phyloP scores from a whole-genome alignment of 1,140 invertebrate species.

The Halictus rubicundus region DNA sequence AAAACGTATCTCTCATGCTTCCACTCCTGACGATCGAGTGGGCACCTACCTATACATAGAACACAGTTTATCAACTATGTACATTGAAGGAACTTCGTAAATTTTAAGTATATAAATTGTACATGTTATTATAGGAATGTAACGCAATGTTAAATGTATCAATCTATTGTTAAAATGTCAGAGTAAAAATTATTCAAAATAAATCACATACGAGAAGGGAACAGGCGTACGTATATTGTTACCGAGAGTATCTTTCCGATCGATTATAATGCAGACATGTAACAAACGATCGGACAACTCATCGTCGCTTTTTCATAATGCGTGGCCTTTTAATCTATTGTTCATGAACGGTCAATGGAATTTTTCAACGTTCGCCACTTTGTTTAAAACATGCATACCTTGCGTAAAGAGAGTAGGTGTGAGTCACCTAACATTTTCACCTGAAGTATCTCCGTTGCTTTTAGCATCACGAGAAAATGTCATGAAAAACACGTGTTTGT shows the following conservation, averaged over 20 bases:
- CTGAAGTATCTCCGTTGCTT: too few relatives aligned
- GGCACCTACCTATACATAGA: conserved; percentile 33
- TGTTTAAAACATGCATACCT: too few relatives aligned
- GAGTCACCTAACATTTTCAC: too few relatives aligned
- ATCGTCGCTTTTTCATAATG: too few relatives aligned
- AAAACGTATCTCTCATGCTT: neutral
- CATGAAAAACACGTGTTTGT: too few relatives aligned
- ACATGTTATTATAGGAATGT: conserved; percentile 46
- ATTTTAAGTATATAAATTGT: conserved; percentile 51
- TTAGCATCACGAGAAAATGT: too few relatives aligned
- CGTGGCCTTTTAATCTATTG: too few relatives aligned
- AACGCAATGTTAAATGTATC: conserved; percentile 48
- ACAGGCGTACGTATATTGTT: neutral
- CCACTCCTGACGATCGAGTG: neutral
- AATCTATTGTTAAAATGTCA: conserved; percentile 47
- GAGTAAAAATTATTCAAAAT: conserved; percentile 54
- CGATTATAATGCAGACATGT: too few relatives aligned
- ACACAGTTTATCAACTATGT: conserved; percentile 33
- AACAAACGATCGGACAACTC: too few relatives aligned
- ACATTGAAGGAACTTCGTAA: conserved; percentile 50
- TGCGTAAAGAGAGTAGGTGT: too few relatives aligned
- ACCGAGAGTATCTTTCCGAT: neutral
- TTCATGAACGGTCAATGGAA: too few relatives aligned
- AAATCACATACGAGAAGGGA: conserved; percentile 25
- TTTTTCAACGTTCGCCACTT: too few relatives aligned